Percentiles rank a stretch among this genome's conserved stretches.
Evolutionary conservation across 2,113 vertebrate genomes (phyloP).

Genomic region (Carassius gibelio): DNA sequence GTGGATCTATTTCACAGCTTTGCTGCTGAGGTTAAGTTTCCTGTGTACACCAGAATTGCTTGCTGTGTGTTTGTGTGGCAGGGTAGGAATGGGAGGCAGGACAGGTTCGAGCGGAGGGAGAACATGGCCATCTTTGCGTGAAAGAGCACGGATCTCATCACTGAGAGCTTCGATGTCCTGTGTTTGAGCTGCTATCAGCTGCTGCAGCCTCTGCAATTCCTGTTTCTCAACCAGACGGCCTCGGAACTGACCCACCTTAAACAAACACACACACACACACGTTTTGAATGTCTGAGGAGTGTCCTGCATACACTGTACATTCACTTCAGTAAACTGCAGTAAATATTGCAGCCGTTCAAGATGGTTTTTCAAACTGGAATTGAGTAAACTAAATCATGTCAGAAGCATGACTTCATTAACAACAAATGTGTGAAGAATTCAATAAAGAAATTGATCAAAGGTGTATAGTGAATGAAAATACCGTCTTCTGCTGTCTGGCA

Average conservation of each 20-base stretch:
- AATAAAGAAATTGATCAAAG: background rate
- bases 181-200: slow-evolving; percentile 67
- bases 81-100: slow-evolving; percentile 31
- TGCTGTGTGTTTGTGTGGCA: background rate
- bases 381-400: background rate
- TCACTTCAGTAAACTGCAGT: background rate
- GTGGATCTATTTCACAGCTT: slow-evolving; percentile 8
- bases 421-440: slow-evolving; percentile 5
- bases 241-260: slow-evolving; percentile 78
- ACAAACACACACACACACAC: slow-evolving; percentile 40
- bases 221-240: slow-evolving; percentile 62
- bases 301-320: too few relatives aligned
- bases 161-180: slow-evolving; percentile 67
- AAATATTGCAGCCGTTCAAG: background rate
- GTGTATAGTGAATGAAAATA: slow-evolving; percentile 54
- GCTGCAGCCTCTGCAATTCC: slow-evolving; percentile 69
- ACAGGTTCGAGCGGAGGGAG: slow-evolving; percentile 66
- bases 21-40: slow-evolving; percentile 12
- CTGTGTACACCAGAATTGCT: background rate
- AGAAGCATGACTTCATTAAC: background rate
- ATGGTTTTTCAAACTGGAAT: background rate
- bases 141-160: slow-evolving; percentile 74
- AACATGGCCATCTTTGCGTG: slow-evolving; percentile 71
- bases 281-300: background rate
- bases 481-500: slow-evolving; percentile 74